Percentiles rank a stretch among this genome's conserved stretches.
Conservation (phyloP, 2,113 vertebrate genomes). For the Tachuris rubrigastra region DNA sequence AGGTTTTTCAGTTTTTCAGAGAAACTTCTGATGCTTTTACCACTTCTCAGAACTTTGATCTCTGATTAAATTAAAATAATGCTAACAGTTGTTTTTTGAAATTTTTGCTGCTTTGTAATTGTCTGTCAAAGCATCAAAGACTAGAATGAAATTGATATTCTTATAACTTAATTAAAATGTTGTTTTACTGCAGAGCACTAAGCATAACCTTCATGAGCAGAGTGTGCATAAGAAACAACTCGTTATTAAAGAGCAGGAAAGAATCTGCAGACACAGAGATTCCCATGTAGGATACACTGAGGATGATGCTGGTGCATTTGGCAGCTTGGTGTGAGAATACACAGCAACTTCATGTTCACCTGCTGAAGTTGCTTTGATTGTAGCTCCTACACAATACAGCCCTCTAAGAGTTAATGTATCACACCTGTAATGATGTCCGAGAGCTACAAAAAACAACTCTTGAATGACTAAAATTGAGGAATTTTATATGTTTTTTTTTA, state of each 20-base stretch:
- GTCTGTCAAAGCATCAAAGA: constrained; percentile 17
- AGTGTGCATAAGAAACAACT: background rate
- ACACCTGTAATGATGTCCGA: background rate
- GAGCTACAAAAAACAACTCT: background rate
- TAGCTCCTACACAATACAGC: background rate
- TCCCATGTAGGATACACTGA: background rate
- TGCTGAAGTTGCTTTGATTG: background rate
- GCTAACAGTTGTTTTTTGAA: background rate
- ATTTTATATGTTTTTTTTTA: background rate
- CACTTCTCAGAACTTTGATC: constrained; percentile 11
- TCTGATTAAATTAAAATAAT: constrained; percentile 23
- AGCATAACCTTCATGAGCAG: background rate
- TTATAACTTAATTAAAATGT: background rate
- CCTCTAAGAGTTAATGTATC: background rate
- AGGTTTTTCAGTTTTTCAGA: background rate
- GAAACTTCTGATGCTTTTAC: background rate
- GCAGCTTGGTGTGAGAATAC: background rate
- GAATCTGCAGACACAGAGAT: background rate
- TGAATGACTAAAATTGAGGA: background rate
- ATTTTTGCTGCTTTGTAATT: background rate
- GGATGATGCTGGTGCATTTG: background rate
- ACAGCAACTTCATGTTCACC: background rate
- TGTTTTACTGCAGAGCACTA: background rate
- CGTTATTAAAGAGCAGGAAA: background rate
- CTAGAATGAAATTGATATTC: background rate